Percentiles rank a stretch among this genome's conserved stretches.
Evolutionary conservation across 2,113 vertebrate species (phyloP).

Genomic region (Ginglymostoma cirratum): DNA sequence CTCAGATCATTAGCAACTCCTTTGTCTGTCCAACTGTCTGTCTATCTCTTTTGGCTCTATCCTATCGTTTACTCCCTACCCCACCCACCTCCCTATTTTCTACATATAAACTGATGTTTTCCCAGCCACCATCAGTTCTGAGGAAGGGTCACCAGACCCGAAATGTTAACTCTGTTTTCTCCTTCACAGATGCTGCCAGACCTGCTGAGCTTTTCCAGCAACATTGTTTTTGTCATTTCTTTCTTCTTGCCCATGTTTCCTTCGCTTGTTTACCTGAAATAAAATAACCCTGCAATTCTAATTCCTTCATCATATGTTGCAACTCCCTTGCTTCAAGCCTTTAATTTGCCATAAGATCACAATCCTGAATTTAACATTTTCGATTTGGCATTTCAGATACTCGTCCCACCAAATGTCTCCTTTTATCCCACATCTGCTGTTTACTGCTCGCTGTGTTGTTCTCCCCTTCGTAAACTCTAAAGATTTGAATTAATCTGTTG

Average conservation of each 20-base stretch:
- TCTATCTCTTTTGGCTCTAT: too few species aligned
- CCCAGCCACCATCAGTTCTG: too few species aligned
- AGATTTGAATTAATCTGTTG: background rate
- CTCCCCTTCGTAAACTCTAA: background rate
- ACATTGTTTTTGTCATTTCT: background rate
- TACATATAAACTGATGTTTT: too few species aligned
- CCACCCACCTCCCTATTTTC: too few species aligned
- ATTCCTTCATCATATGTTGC: background rate
- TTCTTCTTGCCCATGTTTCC: background rate
- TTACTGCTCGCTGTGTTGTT: background rate
- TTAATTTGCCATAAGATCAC: background rate
- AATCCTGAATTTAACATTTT: background rate
- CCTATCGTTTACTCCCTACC: too few species aligned
- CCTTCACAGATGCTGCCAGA: too few species aligned
- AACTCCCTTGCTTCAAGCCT: background rate
- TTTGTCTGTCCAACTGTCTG: too few species aligned
- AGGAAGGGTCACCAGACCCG: too few species aligned
- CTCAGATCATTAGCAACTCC: too few species aligned
- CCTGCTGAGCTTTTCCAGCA: too few species aligned
- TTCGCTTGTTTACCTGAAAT: background rate
- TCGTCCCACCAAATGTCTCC: background rate
- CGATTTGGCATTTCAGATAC: background rate
- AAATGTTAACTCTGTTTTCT: too few species aligned
- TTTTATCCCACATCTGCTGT: background rate
- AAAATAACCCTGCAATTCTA: background rate